Conservation (phyloP, 2,888 invertebrate species). For the Ypsolopha scabrella region DNA sequence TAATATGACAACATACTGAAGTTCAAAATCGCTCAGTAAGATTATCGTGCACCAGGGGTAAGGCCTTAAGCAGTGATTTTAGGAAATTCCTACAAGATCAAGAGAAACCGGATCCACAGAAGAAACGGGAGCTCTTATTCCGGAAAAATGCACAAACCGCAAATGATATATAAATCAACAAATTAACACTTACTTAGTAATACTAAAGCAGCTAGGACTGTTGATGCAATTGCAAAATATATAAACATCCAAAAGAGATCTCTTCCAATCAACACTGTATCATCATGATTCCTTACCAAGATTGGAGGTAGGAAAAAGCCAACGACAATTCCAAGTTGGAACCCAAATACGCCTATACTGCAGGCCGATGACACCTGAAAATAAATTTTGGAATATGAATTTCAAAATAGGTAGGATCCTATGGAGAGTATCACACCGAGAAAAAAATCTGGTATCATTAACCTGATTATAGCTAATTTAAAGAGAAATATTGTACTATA, state of each 20-base stretch:
- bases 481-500: no score
- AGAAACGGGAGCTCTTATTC: no score
- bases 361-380: conserved; percentile 71
- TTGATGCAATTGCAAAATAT: conserved; percentile 44
- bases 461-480: no score
- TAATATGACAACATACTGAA: no score
- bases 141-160: background rate
- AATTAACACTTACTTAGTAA: conserved; percentile 40
- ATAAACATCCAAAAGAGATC: conserved; percentile 29
- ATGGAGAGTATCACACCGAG: no score
- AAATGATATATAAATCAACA: background rate
- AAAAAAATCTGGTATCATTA: no score
- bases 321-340: conserved; percentile 77
- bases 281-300: conserved; percentile 50
- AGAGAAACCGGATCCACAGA: no score
- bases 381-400: background rate
- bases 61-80: no score
- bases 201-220: conserved; percentile 67
- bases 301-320: conserved; percentile 78
- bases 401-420: no score
- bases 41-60: no score
- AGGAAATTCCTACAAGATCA: no score
- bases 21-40: no score
- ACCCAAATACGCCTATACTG: conserved; percentile 79
- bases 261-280: conserved; percentile 47